These are phyloP conservation scores for Cryptocheilus praepositus DNA, from an alignment of 2,888 invertebrate genomes.

Conservation along the genomic window DNA sequence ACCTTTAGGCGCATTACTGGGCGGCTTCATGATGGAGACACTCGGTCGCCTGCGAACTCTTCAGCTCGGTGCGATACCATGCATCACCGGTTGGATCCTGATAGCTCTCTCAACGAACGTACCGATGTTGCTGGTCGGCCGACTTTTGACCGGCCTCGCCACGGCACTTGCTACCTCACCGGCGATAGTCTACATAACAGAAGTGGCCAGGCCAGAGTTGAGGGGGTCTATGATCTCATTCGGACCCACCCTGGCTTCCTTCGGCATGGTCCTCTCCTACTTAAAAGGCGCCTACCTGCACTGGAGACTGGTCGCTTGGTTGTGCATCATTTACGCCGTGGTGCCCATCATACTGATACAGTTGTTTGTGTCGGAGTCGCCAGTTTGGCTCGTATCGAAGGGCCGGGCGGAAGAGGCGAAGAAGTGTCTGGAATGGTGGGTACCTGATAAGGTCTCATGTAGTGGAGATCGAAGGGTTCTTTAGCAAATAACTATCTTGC, in stretches of 20 bases:
- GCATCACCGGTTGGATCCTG: conserved; percentile 77
- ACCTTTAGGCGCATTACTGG: conserved; percentile 77
- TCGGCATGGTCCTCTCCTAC: conserved; percentile 79
- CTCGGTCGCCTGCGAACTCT: conserved; percentile 78
- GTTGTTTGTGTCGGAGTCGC: conserved; percentile 78
- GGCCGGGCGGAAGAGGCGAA: conserved; percentile 77
- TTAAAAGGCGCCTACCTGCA: conserved; percentile 76
- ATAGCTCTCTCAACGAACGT: conserved; percentile 77
- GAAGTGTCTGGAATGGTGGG: conserved; percentile 75
- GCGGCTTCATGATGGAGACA: conserved; percentile 78
- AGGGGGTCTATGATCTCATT: conserved; percentile 79
- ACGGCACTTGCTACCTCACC: conserved; percentile 79
- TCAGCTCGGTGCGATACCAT: conserved; percentile 78
- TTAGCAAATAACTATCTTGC: too few species aligned
- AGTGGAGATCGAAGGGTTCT: too few species aligned
- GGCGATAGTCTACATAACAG: conserved; percentile 80
- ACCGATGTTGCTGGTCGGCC: conserved; percentile 76
- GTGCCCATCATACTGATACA: conserved; percentile 76
- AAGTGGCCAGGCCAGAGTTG: conserved; percentile 79
- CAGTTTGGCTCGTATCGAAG: conserved; percentile 78
- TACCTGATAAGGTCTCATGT: too few species aligned
- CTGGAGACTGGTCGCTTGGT: conserved; percentile 79
- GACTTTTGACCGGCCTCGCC: conserved; percentile 77
- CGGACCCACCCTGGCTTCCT: conserved; percentile 78
- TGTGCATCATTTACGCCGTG: conserved; percentile 76